Conservation (phyloP, 2,888 invertebrate genomes). For the Encarsia formosa region DNA sequence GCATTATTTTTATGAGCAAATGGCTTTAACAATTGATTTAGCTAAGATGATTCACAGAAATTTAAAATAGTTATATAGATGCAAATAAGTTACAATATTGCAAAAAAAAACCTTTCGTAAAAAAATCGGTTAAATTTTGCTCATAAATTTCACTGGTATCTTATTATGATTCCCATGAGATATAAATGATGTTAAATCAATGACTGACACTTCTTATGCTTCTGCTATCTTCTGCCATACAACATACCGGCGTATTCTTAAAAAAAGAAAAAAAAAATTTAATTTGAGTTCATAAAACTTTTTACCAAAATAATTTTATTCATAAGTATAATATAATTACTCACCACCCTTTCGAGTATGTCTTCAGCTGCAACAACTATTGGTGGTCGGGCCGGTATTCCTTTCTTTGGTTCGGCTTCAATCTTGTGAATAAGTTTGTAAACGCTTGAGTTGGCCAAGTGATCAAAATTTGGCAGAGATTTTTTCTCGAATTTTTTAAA, state of each 20-base stretch:
- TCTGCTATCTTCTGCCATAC: constrained; percentile 39
- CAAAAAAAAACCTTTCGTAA: too few relatives aligned
- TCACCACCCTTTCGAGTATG: constrained; percentile 47
- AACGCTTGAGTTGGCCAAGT: constrained; percentile 74
- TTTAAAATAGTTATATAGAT: too few relatives aligned
- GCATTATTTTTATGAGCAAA: too few relatives aligned
- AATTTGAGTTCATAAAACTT: neutral
- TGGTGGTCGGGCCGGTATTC: constrained; percentile 63
- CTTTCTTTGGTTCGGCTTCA: constrained; percentile 63
- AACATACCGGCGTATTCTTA: constrained; percentile 46
- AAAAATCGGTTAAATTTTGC: too few relatives aligned
- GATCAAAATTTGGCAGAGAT: constrained; percentile 68
- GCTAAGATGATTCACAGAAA: too few relatives aligned
- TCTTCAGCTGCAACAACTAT: constrained; percentile 68
- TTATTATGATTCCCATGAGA: neutral
- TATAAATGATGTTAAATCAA: neutral
- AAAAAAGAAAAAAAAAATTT: constrained; percentile 25
- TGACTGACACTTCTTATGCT: constrained; percentile 35
- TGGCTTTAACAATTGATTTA: too few relatives aligned
- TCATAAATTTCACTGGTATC: too few relatives aligned
- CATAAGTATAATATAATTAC: too few relatives aligned
- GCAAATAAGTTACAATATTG: too few relatives aligned
- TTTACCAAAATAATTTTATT: neutral
- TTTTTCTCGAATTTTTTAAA: constrained; percentile 83
- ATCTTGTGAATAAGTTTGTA: constrained; percentile 76